phyloP scores from a whole-genome alignment of 2,888 invertebrate genomes.

The Tetragonisca angustula region DNA sequence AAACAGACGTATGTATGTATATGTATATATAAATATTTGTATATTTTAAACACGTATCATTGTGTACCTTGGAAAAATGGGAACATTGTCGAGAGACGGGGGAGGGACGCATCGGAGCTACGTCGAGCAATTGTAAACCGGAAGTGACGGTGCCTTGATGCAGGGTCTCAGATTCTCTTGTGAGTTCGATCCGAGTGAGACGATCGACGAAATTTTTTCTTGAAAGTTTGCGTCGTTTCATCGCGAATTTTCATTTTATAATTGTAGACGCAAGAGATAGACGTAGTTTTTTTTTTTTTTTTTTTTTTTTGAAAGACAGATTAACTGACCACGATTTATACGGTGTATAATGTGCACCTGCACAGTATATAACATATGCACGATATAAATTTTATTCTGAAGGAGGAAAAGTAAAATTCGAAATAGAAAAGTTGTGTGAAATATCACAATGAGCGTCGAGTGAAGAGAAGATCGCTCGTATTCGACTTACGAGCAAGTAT shows the following conservation, averaged over 20 bases:
- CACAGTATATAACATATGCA: too few relatives aligned
- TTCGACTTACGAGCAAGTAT: too few relatives aligned
- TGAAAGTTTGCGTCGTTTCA: not conserved
- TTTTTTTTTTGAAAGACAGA: not conserved
- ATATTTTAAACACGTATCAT: slow-evolving; percentile 23
- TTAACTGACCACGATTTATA: not conserved
- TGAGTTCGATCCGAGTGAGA: not conserved
- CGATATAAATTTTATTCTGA: too few relatives aligned
- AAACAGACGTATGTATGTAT: not conserved
- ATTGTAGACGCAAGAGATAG: too few relatives aligned
- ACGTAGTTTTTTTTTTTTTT: too few relatives aligned
- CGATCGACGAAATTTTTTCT: not conserved
- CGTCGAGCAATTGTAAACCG: slow-evolving; percentile 24
- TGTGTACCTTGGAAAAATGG: slow-evolving; percentile 51
- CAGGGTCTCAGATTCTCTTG: slow-evolving; percentile 19
- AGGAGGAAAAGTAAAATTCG: too few relatives aligned
- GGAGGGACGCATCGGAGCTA: slow-evolving; percentile 26
- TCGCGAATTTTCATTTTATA: not conserved
- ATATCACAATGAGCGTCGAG: too few relatives aligned
- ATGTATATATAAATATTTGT: slow-evolving; percentile 25
- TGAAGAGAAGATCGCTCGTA: too few relatives aligned
- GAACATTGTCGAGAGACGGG: slow-evolving; percentile 45
- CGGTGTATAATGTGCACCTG: too few relatives aligned
- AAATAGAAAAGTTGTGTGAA: too few relatives aligned
- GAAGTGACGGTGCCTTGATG: slow-evolving; percentile 45